Conservation (phyloP, 2,888 invertebrate species). For the Agrotis exclamationis region DNA sequence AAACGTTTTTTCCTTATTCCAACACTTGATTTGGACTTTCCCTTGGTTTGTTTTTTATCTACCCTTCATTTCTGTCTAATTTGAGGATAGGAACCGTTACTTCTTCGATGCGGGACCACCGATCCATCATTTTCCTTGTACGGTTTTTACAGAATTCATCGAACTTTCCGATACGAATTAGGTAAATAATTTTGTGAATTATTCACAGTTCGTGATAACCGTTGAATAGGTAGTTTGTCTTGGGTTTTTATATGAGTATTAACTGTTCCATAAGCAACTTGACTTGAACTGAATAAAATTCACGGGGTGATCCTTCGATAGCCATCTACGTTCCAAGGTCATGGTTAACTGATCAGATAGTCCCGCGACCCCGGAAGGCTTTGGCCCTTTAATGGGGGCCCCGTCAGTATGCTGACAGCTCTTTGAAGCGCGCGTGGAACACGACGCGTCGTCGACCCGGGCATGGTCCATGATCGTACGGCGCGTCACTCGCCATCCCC, state of each 20-base stretch:
- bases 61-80: neutral
- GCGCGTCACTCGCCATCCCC: too few species aligned
- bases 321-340: too few species aligned
- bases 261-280: neutral
- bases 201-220: neutral
- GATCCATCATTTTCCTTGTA: constrained; percentile 25
- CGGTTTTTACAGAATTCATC: constrained; percentile 23
- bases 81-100: constrained; percentile 13
- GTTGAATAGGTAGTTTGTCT: neutral
- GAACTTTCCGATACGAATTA: constrained; percentile 6
- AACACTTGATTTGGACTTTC: constrained; percentile 5
- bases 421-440: too few species aligned
- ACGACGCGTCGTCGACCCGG: too few species aligned
- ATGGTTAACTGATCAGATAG: too few species aligned
- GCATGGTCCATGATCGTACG: too few species aligned
- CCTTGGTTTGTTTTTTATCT: neutral
- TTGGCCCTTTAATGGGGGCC: too few species aligned
- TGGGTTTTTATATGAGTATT: neutral
- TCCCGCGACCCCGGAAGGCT: too few species aligned
- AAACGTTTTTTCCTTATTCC: constrained; percentile 18
- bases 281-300: too few species aligned
- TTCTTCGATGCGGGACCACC: neutral
- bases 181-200: constrained; percentile 5
- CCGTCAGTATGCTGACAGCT: too few species aligned
- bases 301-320: too few species aligned